Percentiles rank a stretch among this genome's conserved stretches.
phyloP scores from a whole-genome alignment of 2,113 vertebrate genomes.

The Stigmatopora nigra region DNA sequence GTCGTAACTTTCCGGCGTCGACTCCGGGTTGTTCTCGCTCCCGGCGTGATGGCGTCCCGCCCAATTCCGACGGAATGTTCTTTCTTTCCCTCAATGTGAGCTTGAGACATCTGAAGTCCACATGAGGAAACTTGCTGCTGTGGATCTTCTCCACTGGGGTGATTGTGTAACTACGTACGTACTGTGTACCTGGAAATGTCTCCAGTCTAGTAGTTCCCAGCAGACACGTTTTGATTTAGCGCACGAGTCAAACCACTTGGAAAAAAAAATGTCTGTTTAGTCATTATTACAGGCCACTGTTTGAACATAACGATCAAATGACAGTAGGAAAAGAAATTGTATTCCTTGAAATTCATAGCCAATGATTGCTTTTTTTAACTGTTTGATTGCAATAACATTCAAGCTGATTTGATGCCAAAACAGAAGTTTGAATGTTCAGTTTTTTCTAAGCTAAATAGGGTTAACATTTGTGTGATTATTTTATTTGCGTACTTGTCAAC shows the following conservation, averaged over 20 bases:
- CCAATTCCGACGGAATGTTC: conserved; percentile 55
- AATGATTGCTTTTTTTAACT: conserved; percentile 9
- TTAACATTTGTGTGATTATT: too few species aligned
- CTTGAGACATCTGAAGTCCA: conserved; percentile 61
- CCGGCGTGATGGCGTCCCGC: background rate
- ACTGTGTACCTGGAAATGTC: conserved; percentile 30
- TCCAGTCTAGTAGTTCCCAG: conserved; percentile 1
- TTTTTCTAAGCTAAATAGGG: too few species aligned
- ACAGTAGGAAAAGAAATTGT: conserved; percentile 28
- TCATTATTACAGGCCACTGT: conserved; percentile 31
- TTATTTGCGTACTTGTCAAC: too few species aligned
- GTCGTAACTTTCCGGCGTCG: background rate
- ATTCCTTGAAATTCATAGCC: conserved; percentile 3
- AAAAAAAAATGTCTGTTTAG: conserved; percentile 16
- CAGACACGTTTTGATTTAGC: conserved; percentile 16
- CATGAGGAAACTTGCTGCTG: conserved; percentile 38
- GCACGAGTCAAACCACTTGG: background rate
- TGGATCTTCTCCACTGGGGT: conserved; percentile 31
- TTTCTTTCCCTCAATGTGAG: conserved; percentile 34
- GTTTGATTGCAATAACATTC: background rate
- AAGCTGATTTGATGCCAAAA: background rate
- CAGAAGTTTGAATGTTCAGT: background rate
- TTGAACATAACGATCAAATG: background rate
- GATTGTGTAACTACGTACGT: conserved; percentile 21
- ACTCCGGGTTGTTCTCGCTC: background rate